Evolutionary conservation across 2,797 vertebrate species (phyloP).

Genomic region (Galaxias olidus): DNA sequence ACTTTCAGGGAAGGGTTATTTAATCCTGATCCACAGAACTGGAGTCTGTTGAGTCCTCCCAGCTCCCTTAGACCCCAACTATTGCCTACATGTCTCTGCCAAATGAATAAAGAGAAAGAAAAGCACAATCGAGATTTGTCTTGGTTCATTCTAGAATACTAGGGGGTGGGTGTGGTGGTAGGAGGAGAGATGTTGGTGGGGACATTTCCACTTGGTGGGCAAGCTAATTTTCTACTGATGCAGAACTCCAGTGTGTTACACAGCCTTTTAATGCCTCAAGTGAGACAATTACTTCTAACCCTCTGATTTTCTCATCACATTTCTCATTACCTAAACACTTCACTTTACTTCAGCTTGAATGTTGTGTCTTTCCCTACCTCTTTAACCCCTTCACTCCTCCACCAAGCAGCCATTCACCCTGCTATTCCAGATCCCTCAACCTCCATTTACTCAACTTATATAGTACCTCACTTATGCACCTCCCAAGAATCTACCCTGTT

Average conservation of each 20-base stretch:
- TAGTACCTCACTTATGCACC: no score
- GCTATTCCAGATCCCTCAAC: neutral
- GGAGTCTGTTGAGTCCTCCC: slow-evolving; percentile 40
- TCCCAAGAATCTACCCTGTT: no score
- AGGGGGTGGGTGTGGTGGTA: neutral
- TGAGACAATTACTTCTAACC: no score
- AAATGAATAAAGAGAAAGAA: slow-evolving; percentile 71
- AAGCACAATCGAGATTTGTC: slow-evolving; percentile 13
- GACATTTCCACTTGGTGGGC: slow-evolving; percentile 48
- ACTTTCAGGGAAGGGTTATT: slow-evolving; percentile 56
- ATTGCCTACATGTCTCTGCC: slow-evolving; percentile 62
- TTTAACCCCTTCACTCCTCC: neutral
- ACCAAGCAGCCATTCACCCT: neutral
- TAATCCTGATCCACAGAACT: slow-evolving; percentile 13
- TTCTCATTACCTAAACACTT: slow-evolving; percentile 15
- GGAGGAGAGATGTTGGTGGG: slow-evolving; percentile 47
- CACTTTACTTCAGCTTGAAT: neutral
- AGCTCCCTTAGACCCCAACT: slow-evolving; percentile 44
- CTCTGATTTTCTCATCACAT: neutral
- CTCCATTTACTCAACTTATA: no score
- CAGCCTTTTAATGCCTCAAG: neutral
- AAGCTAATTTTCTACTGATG: slow-evolving; percentile 67
- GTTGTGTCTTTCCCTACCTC: neutral
- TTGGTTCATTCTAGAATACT: slow-evolving; percentile 39
- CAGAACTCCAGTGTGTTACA: slow-evolving; percentile 42